Evolutionary conservation across 2,888 invertebrate genomes (phyloP), one percentile per base, ranked within the genome.

Genomic region (Caenorhabditis zanzibari): DNA sequence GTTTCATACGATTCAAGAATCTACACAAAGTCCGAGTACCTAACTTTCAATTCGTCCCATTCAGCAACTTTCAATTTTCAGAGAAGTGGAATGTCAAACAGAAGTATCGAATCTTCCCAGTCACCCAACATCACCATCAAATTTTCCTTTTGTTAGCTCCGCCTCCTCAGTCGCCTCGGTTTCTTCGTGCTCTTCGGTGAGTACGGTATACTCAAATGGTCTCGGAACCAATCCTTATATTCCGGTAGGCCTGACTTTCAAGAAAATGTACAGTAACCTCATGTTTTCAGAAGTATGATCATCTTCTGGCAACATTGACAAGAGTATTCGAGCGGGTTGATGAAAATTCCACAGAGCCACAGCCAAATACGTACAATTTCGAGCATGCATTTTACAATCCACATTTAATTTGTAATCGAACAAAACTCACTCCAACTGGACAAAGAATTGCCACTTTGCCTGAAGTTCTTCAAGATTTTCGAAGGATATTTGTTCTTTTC

Each of bases 381-480:
- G 74, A 81, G 7, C 38, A 73, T 24, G 84, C 81, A n/a, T 84
- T 84, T 58, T 74, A 73, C 35, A 81, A 84, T 44, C 72, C 77
- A 14, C 66, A 74, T n/a, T 32, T 81, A 5, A 69, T 84, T 58
- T 84, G 73, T 49, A 69, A 72, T 32, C 54, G 84, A 38, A 84
- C 81, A 22, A 52, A 38, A 82, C 58, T 88, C 16, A 77, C 58
- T 12, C 84, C 86, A 35, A 85, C 87, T 0, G 90, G 85, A 9
- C 35, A 72, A 26, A 79, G 86, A 35, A 32, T 87, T 9, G 90
- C 90, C 1, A 82, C 80, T 12, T 35, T 90, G 19, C 61, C 63
- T 12, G 91, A 91, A 38, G 86, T 89, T 4, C 77, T 88, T 4
- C 81, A 81, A 26, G 90, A 91, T 68, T 91, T 88, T 69, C 82